Conservation (phyloP, 2,888 invertebrate species). For the Toxonevra muliebris region DNA sequence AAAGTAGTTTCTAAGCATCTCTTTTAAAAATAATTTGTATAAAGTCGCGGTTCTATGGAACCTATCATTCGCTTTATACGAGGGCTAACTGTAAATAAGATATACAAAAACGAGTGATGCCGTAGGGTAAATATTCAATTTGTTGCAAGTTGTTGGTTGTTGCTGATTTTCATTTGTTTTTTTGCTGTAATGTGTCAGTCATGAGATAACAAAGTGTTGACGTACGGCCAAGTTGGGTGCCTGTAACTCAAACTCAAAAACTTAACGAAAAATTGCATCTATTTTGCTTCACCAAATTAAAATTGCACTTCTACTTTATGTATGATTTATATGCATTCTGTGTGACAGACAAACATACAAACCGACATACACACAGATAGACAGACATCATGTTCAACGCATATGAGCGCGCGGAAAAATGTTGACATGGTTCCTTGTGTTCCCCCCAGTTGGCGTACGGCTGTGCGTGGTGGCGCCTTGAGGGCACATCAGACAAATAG, state of each 20-base stretch:
- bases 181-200: conserved; percentile 4
- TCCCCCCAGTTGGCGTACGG: too few relatives aligned
- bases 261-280: too few relatives aligned
- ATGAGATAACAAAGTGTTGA: neutral
- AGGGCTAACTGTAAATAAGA: neutral
- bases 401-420: too few relatives aligned
- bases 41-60: conserved; percentile 33
- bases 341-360: too few relatives aligned
- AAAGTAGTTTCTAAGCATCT: conserved; percentile 19
- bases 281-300: too few relatives aligned
- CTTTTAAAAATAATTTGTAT: too few relatives aligned
- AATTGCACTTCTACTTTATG: too few relatives aligned
- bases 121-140: neutral
- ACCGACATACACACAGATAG: too few relatives aligned
- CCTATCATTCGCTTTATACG: neutral
- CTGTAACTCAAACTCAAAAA: too few relatives aligned
- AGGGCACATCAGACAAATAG: conserved; percentile 1
- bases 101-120: neutral
- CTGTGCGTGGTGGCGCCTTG: conserved; percentile 13
- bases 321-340: too few relatives aligned
- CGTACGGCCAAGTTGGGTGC: neutral
- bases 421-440: too few relatives aligned
- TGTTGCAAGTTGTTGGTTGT: conserved; percentile 1
- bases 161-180: neutral
- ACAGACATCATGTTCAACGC: too few relatives aligned